Evolutionary conservation across 1,140 invertebrate genomes (phyloP), one percentile per base, ranked within the genome.

Genomic region (Wasmannia auropunctata): DNA sequence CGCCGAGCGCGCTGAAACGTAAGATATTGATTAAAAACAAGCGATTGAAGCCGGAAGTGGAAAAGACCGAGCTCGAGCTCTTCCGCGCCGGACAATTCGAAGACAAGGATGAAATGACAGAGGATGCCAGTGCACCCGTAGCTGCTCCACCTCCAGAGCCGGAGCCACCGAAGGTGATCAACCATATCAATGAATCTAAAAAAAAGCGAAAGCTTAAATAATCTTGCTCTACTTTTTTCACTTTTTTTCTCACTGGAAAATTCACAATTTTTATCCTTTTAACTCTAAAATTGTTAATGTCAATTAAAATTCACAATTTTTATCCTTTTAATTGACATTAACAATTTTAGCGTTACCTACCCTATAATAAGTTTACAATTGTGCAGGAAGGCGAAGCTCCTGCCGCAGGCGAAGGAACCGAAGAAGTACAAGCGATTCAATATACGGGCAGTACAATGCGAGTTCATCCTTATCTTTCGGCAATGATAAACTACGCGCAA

Each of bases 11-110:
- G 11, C 95, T 99, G 6, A 98, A 99, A 93, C 95, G 97, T 25
- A 99, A 99, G 96, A 99, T 99, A 93, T 95, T 99, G 56, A 99
- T 99, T 74, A 99, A 99, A 95, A 99, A 99, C 95, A 99, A 99
- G 95, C 96, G 99, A 63, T 95, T 99, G 65, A 99, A 99, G 94
- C 97, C 98, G 0, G 99, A 99, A 94, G 98, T 99, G 19, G 99
- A 99, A 95, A 99, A 99, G 94, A 97, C 97, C 74, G 98, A 99
- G 92, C 94, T 99, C 87, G 98, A 99, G 93, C 94, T 99, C 22
- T 99, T 98, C 95, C 95, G 97, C 1, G 98, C 99, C 91, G 98
- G 98, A 67, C 97, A 99, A 94, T 98, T 99, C 93, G 98, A 98
- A 77, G 98, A 98, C 79, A 98, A 98, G 81, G 97, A 98, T 90